Percentiles rank a stretch among this genome's conserved stretches.
Conservation (phyloP, 2,797 vertebrate species). For the Peromyscus attwateri region DNA sequence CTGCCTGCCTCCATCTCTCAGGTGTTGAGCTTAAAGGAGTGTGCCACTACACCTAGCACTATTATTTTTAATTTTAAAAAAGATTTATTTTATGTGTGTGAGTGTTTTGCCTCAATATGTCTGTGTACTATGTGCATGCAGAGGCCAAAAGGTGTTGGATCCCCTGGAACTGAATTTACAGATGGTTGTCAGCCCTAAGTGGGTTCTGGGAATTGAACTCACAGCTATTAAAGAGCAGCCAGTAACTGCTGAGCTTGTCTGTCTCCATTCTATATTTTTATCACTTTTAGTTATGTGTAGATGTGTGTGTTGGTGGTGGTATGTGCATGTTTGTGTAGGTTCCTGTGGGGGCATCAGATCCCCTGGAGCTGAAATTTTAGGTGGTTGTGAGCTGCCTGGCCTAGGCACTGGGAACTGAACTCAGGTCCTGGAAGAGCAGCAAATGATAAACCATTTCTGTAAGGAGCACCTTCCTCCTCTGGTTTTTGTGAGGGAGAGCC, state of each 20-base stretch:
- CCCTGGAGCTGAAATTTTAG: not conserved
- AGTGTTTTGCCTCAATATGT: not conserved
- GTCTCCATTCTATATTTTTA: not conserved
- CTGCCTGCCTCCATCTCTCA: not conserved
- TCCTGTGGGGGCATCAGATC: not conserved
- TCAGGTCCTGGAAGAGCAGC: not conserved
- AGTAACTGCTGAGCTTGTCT: not conserved
- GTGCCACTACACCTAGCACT: not conserved
- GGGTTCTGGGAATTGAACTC: not conserved
- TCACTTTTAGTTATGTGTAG: not conserved
- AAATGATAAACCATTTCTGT: not conserved
- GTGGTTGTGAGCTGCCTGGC: not conserved
- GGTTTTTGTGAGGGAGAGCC: not conserved
- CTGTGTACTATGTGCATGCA: not conserved
- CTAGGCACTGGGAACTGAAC: not conserved
- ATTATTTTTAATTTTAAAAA: not conserved
- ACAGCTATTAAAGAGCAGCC: not conserved
- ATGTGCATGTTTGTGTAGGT: not conserved
- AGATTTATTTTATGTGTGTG: not conserved
- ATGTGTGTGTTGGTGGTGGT: not conserved
- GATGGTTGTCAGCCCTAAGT: no score
- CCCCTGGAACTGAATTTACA: no score
- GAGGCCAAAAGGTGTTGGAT: no score
- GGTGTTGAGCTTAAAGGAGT: not conserved
- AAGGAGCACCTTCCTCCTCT: not conserved